Conservation (phyloP, 2,888 invertebrate genomes). For the Lamellibrachia satsuma region DNA sequence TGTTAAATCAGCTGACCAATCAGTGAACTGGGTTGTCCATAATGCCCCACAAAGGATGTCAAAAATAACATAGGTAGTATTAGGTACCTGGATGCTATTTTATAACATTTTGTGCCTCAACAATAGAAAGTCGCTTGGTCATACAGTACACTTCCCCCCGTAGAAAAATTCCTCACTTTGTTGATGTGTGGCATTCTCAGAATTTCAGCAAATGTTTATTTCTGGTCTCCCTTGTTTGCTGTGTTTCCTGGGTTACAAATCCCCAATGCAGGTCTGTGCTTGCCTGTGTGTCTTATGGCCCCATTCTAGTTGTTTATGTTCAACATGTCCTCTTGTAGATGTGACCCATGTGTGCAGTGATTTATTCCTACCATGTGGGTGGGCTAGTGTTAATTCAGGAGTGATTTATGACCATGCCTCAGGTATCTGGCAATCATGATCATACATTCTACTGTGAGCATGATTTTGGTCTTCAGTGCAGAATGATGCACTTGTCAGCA, state of each 20-base stretch:
- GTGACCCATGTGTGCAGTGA: conserved; percentile 17
- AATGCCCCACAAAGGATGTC: too few species aligned
- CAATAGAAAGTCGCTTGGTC: not conserved
- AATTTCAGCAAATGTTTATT: not conserved
- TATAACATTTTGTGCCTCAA: not conserved
- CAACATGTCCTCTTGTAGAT: not conserved
- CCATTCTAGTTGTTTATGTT: not conserved
- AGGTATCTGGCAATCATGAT: not conserved
- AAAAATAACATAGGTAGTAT: too few species aligned
- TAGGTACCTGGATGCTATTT: not conserved
- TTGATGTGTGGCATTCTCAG: not conserved
- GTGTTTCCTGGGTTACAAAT: not conserved
- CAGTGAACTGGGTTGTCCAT: too few species aligned
- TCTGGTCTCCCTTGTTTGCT: not conserved
- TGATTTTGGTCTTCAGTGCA: not conserved
- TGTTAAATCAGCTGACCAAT: too few species aligned
- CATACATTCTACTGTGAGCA: not conserved
- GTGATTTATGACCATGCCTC: not conserved
- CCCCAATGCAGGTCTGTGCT: not conserved
- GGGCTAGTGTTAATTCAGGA: not conserved
- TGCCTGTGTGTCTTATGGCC: not conserved
- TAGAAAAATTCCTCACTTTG: not conserved
- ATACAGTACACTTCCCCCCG: not conserved
- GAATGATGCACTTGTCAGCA: not conserved
- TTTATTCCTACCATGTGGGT: not conserved